Evolutionary conservation across 64 coral and sea anemone genomes (phyloP), one percentile per base, ranked within the genome.

Genomic region (Stichodactyla mertensii): DNA sequence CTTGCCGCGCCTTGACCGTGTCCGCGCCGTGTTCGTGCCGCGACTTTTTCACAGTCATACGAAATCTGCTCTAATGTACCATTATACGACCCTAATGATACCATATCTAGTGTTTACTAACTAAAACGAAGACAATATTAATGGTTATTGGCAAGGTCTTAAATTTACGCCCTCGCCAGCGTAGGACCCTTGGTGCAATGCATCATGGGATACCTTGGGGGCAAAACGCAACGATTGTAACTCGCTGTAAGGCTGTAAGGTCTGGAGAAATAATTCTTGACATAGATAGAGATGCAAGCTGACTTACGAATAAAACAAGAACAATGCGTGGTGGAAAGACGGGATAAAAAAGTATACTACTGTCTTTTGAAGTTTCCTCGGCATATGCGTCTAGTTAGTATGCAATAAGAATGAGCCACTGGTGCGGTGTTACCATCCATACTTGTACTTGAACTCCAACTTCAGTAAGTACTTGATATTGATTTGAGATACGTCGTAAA

Each of bases 401-500:
- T 13, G 59, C 13, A 61, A 15, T 61, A 13, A 61, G 4, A 66
- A n/a, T 0, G 18, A 66, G 36, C 36, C 36, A 66, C 9, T 23
- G 19, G 7, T n/a, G 62, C 62, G 20, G 22, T 80, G 22, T 80
- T 86, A 96, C 91, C 91, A 96, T 14, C 91, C 86, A 85, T 96
- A 99, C 19, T 92, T 92, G 88, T 95, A 95, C 53, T 99, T 99
- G 51, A 99, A 99, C 36, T 99, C 86, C 31, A 93, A 27, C 78
- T 92, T 92, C 10, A 99, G 93, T 18, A 99, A 19, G 67, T 99
- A 99, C 51, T 99, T 99, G 58, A 99, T 95, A 84, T 99, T 94
- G 66, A 99, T 88, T 91, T 99, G 97, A 10, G 93, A 90, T 64
- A 95, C 91, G 74, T 99, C 97, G 55, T 99, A 99, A 13, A 99